These are phyloP conservation scores for Mormyrops boulengeri DNA, from an alignment of 2,797 vertebrate species.

Conservation along the genomic window DNA sequence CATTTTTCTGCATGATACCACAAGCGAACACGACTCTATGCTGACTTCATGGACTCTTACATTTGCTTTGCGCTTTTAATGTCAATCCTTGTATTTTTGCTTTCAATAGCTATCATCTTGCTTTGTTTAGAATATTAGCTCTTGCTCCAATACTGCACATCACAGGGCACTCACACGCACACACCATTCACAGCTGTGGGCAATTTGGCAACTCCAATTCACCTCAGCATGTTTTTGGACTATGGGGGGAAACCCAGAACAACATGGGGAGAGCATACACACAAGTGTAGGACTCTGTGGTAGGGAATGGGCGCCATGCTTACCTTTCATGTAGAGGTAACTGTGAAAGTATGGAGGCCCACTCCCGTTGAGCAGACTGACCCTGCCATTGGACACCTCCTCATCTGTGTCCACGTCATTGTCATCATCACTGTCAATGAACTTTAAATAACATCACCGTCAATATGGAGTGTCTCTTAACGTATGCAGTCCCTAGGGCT, in stretches of 20 bases:
- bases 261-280: neutral
- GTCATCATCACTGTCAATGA: conserved; percentile 87
- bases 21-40: neutral
- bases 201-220: neutral
- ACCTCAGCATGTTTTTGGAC: neutral
- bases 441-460: conserved; percentile 50
- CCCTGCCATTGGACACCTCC: conserved; percentile 74
- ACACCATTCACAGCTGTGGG: neutral
- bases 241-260: neutral
- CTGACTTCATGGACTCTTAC: neutral
- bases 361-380: conserved; percentile 74
- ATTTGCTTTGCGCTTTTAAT: neutral
- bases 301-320: neutral
- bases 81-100: neutral
- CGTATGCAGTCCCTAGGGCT: neutral
- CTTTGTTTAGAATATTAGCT: neutral
- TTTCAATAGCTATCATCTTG: neutral
- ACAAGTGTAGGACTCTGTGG: neutral
- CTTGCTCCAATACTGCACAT: neutral
- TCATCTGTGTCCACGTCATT: conserved; percentile 87
- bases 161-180: neutral
- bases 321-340: conserved; percentile 92
- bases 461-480: neutral
- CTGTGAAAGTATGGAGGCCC: conserved; percentile 87
- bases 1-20: neutral